Evolutionary conservation across 2,113 vertebrate genomes (phyloP).

Genomic region (Dicentrarchus labrax): DNA sequence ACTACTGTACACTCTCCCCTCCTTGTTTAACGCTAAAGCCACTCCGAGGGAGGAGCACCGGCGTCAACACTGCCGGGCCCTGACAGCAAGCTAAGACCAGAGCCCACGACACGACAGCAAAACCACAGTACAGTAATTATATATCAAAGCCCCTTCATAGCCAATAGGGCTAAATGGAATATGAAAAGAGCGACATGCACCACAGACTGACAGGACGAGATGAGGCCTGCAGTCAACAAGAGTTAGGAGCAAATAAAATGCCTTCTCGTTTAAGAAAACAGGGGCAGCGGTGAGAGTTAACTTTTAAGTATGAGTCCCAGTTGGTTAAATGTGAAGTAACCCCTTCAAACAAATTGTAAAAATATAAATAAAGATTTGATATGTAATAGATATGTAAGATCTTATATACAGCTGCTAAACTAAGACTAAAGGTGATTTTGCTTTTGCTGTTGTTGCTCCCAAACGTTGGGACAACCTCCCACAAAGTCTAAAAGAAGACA

Average conservation of each 20-base stretch:
- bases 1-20: slow-evolving; percentile 6
- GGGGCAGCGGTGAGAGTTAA: background rate
- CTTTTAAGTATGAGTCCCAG: background rate
- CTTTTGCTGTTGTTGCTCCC: background rate
- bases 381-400: too few species aligned
- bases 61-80: slow-evolving; percentile 45
- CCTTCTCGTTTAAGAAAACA: background rate
- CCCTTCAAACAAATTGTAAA: background rate
- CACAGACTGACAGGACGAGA: slow-evolving; percentile 61
- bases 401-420: background rate
- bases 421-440: background rate
- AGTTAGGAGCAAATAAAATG: slow-evolving; percentile 66
- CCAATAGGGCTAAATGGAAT: slow-evolving; percentile 68
- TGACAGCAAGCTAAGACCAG: slow-evolving; percentile 66
- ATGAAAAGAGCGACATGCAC: slow-evolving; percentile 66
- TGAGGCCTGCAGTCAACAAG: slow-evolving; percentile 53
- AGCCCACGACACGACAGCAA: slow-evolving; percentile 76
- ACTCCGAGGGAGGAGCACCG: slow-evolving; percentile 58
- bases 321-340: background rate
- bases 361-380: background rate
- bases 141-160: slow-evolving; percentile 79
- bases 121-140: slow-evolving; percentile 78
- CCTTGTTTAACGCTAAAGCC: slow-evolving; percentile 38
- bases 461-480: too few species aligned
- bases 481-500: background rate